Evolutionary conservation across 2,888 invertebrate species (phyloP).

Genomic region (Omphaloscelis lunosa): DNA sequence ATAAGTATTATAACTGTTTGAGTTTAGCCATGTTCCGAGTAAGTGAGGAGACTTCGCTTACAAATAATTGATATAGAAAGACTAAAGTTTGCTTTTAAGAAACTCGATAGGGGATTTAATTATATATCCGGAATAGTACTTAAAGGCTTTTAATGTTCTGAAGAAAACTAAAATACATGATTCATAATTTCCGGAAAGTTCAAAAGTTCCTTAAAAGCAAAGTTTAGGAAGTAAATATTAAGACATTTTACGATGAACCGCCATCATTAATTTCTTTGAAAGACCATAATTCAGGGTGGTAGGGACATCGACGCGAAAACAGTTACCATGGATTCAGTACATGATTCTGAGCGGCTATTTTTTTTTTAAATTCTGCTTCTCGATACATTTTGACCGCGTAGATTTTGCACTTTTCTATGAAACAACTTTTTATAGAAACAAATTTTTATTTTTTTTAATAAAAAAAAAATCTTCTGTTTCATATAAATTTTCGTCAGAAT

Average conservation of each 20-base stretch:
- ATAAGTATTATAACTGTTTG: constrained; percentile 73
- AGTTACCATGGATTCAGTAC: no score
- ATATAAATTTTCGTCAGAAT: no score
- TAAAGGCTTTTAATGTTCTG: constrained; percentile 41
- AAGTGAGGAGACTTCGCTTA: constrained; percentile 46
- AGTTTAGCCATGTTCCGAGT: constrained; percentile 59
- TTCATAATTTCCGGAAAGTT: constrained; percentile 26
- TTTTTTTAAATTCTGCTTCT: no score
- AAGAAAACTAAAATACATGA: constrained; percentile 44
- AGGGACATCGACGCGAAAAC: no score
- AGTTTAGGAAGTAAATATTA: constrained; percentile 27
- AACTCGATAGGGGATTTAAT: constrained; percentile 46
- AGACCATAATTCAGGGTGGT: no score
- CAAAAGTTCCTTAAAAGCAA: constrained; percentile 38
- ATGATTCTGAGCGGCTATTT: no score
- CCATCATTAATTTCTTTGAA: constrained; percentile 27
- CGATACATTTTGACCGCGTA: no score
- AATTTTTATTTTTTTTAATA: no score
- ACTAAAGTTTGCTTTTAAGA: constrained; percentile 51
- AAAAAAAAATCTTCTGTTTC: no score
- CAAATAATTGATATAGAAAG: constrained; percentile 55
- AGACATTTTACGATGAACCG: constrained; percentile 15
- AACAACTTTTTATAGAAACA: no score
- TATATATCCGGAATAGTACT: constrained; percentile 35
- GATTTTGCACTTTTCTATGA: no score